Evolutionary conservation across 2,113 vertebrate species (phyloP).

Genomic region (Carassius auratus): DNA sequence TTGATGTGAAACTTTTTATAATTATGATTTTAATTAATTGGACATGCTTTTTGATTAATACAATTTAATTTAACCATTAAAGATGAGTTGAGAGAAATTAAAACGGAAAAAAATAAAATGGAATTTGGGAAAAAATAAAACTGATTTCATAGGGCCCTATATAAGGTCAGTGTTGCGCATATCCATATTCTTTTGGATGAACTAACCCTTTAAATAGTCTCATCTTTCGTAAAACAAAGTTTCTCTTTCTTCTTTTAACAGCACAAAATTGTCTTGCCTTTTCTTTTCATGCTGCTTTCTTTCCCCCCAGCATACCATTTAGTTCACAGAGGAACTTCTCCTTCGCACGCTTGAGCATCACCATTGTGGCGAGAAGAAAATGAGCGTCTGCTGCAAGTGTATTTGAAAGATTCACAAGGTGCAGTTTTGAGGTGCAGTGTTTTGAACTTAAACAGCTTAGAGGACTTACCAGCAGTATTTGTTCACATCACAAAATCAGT

Average conservation of each 20-base stretch:
- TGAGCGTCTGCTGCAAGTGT: not conserved
- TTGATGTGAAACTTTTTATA: too few species aligned
- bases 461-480: not conserved
- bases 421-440: not conserved
- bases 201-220: not conserved
- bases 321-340: slow-evolving; percentile 3
- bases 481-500: not conserved
- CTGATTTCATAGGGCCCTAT: too few species aligned
- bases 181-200: too few species aligned
- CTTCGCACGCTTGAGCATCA: not conserved
- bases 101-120: too few species aligned
- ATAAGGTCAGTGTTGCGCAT: too few species aligned
- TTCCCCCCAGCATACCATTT: not conserved
- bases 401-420: not conserved
- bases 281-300: not conserved
- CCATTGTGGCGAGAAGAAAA: not conserved
- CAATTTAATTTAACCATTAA: too few species aligned
- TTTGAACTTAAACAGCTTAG: not conserved
- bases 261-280: not conserved
- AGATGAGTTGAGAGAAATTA: too few species aligned
- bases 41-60: too few species aligned
- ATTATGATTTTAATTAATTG: too few species aligned
- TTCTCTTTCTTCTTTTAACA: not conserved
- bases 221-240: not conserved
- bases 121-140: too few species aligned